Percentiles rank a stretch among this genome's conserved stretches.
Evolutionary conservation across 1,140 invertebrate genomes (phyloP).

Genomic region (Ectropis grisescens): DNA sequence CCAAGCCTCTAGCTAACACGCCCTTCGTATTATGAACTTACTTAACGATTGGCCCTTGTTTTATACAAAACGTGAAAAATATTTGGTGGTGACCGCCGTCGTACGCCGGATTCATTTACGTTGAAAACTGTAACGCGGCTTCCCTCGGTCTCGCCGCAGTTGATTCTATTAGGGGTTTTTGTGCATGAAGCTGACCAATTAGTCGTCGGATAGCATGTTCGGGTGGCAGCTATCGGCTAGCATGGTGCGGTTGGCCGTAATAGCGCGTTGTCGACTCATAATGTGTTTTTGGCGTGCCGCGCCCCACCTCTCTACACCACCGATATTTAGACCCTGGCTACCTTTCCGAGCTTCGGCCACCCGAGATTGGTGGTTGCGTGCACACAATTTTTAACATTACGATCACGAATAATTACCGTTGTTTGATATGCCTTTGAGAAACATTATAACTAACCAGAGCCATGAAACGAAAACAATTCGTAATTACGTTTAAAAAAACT

Average conservation of each 20-base stretch:
- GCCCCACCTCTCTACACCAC: conserved; percentile 44
- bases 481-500: no score
- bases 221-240: conserved; percentile 36
- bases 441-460: conserved; percentile 46
- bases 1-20: conserved; percentile 30
- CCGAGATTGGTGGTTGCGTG: conserved; percentile 51
- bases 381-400: conserved; percentile 42
- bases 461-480: no score
- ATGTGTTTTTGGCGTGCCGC: conserved; percentile 55
- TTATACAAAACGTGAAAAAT: conserved; percentile 21
- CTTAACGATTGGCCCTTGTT: conserved; percentile 28
- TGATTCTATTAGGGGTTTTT: conserved; percentile 44
- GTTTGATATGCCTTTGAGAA: conserved; percentile 52
- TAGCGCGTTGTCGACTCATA: conserved; percentile 41
- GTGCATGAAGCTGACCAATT: conserved; percentile 44
- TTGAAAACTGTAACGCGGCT: conserved; percentile 23
- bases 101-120: conserved; percentile 28
- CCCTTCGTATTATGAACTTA: conserved; percentile 21
- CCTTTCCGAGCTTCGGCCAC: conserved; percentile 43
- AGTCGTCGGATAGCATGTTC: conserved; percentile 49
- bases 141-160: conserved; percentile 27
- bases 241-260: conserved; percentile 47
- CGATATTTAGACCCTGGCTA: conserved; percentile 34
- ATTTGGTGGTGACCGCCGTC: conserved; percentile 9
- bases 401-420: conserved; percentile 54